Conservation (phyloP, 2,888 invertebrate genomes). For the Prosapia bicincta region DNA sequence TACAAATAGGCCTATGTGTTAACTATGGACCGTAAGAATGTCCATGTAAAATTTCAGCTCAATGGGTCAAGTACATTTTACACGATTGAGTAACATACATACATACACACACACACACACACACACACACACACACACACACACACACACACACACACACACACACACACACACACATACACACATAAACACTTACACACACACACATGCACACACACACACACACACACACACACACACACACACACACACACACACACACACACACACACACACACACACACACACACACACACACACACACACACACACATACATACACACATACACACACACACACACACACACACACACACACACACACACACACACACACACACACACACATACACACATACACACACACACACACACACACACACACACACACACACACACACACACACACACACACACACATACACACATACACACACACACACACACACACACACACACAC, state of each 20-base stretch:
- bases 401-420: not conserved
- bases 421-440: not conserved
- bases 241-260: not conserved
- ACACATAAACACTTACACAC: not conserved
- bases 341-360: not conserved
- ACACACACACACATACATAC: not conserved
- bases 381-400: not conserved
- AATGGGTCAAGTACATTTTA: too few species aligned
- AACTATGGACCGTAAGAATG: too few species aligned
- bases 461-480: not conserved
- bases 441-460: not conserved
- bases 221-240: not conserved
- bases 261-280: not conserved
- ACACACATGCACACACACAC: not conserved
- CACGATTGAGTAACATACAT: too few species aligned
- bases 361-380: not conserved
- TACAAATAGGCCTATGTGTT: too few species aligned
- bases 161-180: not conserved
- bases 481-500: too few species aligned
- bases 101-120: not conserved
- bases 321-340: not conserved
- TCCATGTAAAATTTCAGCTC: too few species aligned
- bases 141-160: not conserved
- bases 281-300: not conserved
- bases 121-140: not conserved